A percentile compares a stretch with the other conserved stretches of the same genome.
These are phyloP conservation scores for Dicaeum eximium DNA, from an alignment of 2,113 vertebrate genomes.

Conservation along the genomic window DNA sequence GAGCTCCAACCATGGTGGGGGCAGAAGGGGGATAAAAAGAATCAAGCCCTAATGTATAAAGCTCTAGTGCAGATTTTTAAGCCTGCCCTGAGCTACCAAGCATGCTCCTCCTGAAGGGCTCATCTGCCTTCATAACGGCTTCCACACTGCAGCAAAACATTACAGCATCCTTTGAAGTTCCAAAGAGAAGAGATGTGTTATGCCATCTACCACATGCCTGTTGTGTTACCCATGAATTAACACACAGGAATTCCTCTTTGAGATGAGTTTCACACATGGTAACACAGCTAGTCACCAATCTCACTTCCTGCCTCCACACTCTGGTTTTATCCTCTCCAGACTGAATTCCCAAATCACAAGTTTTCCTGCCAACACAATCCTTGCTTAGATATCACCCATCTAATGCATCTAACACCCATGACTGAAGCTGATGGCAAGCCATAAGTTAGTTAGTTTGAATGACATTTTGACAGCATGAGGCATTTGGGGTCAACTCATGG, in stretches of 20 bases:
- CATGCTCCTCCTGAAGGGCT: not conserved
- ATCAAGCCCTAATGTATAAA: not conserved
- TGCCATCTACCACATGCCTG: not conserved
- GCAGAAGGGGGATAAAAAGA: not conserved
- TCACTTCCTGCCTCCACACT: not conserved
- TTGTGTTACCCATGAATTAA: not conserved
- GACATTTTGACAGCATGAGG: not conserved
- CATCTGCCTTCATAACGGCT: not conserved
- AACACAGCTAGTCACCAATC: not conserved
- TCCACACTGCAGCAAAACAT: not conserved
- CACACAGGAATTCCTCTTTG: not conserved
- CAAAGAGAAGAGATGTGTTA: not conserved
- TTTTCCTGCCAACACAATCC: not conserved
- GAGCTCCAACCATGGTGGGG: not conserved
- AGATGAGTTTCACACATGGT: not conserved
- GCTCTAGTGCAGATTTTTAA: not conserved
- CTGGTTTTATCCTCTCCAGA: not conserved
- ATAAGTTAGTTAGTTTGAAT: not conserved
- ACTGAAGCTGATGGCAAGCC: not conserved
- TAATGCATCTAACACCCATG: not conserved
- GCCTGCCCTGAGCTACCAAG: not conserved
- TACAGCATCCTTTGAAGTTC: not conserved
- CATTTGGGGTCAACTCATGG: not conserved
- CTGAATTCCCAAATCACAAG: not conserved
- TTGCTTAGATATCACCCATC: not conserved